Conservation (phyloP, 2,797 vertebrate genomes). For the Bradypodion ventrale region DNA sequence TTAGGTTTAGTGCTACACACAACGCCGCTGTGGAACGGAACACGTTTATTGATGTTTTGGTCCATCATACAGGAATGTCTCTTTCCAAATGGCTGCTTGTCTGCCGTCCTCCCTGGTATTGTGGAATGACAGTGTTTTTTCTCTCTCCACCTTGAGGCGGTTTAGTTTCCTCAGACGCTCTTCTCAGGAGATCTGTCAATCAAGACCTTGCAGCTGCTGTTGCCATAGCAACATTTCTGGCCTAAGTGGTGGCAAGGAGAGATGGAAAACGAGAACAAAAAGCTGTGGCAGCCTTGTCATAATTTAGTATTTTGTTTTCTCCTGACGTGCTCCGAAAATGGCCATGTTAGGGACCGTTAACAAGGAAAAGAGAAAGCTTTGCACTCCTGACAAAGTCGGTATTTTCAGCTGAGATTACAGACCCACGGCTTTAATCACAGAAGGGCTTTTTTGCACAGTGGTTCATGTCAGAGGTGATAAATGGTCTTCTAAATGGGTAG, state of each 20-base stretch:
- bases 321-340: neutral
- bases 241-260: constrained; percentile 17
- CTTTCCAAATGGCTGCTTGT: constrained; percentile 12
- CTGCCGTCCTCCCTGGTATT: constrained; percentile 26
- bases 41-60: constrained; percentile 4
- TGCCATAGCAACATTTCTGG: constrained; percentile 62
- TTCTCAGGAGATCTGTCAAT: constrained; percentile 63
- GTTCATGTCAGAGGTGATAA: constrained; percentile 19
- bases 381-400: neutral
- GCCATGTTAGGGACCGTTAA: neutral
- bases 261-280: neutral
- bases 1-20: constrained; percentile 50
- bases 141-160: constrained; percentile 32
- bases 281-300: constrained; percentile 36
- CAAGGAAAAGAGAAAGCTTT: constrained; percentile 4
- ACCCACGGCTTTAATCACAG: neutral
- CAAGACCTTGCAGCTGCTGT: constrained; percentile 58
- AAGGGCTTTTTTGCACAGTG: constrained; percentile 5
- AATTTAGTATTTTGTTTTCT: constrained; percentile 34
- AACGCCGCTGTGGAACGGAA: neutral
- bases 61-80: neutral
- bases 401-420: constrained; percentile 36
- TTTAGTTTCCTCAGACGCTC: constrained; percentile 52
- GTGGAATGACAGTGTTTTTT: neutral
- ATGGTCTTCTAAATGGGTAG: neutral